phyloP scores from a whole-genome alignment of 2,888 invertebrate species.

The Orthosia incerta region DNA sequence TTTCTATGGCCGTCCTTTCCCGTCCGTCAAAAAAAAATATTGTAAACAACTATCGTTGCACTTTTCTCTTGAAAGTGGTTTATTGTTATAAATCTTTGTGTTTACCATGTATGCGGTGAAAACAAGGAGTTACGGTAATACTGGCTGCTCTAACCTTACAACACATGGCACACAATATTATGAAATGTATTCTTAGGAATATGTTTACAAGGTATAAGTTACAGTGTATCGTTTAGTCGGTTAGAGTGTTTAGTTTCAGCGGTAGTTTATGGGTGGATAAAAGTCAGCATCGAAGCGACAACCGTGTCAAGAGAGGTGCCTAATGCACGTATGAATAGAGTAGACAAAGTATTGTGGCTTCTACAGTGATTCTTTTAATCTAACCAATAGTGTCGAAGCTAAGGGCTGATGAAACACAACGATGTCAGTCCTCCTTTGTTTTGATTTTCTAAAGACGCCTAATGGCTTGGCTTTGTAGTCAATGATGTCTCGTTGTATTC shows the following conservation, averaged over 20 bases:
- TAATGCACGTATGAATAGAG: not conserved
- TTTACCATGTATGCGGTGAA: not conserved
- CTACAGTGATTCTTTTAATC: constrained; percentile 7
- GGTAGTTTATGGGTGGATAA: constrained; percentile 6
- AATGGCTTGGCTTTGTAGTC: constrained; percentile 10
- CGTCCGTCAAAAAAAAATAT: too few species aligned
- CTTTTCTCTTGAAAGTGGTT: constrained; percentile 3
- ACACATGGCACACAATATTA: not conserved
- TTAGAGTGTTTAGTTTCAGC: constrained; percentile 5
- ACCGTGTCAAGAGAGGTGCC: constrained; percentile 24
- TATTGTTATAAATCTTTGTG: constrained; percentile 16
- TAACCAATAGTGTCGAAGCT: constrained; percentile 1
- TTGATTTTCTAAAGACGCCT: not conserved
- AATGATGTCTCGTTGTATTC: not conserved
- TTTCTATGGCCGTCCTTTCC: too few species aligned
- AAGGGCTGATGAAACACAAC: constrained; percentile 7
- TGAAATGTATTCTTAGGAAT: not conserved
- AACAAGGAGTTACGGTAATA: constrained; percentile 1
- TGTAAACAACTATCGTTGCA: not conserved
- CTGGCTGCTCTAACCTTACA: not conserved
- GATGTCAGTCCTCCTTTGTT: constrained; percentile 19
- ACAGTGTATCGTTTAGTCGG: not conserved
- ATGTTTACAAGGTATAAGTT: not conserved
- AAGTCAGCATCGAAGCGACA: constrained; percentile 33
- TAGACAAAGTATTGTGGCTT: constrained; percentile 5